Conservation (phyloP, 2,888 invertebrate genomes). For the Seira musarum region DNA sequence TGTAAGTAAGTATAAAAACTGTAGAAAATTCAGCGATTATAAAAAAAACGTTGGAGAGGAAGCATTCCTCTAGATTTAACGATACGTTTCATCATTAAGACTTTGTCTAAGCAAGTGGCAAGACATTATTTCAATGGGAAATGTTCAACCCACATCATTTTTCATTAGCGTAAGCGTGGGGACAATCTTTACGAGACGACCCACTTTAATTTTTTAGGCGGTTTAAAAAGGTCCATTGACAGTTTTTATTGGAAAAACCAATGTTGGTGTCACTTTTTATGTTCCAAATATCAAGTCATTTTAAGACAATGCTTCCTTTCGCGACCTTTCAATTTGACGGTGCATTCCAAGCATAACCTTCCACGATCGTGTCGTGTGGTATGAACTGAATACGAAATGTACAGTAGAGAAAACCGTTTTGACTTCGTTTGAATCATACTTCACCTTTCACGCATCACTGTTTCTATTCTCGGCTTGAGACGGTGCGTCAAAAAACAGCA, state of each 20-base stretch:
- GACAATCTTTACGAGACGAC: background rate
- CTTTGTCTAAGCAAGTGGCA: background rate
- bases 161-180: background rate
- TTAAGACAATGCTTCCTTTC: background rate
- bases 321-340: background rate
- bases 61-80: constrained; percentile 4
- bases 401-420: background rate
- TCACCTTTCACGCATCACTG: constrained; percentile 1
- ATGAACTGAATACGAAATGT: background rate
- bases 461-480: background rate
- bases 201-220: background rate
- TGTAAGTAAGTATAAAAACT: too few species aligned
- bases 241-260: background rate
- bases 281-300: background rate
- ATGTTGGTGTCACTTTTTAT: background rate
- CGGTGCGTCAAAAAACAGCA: background rate
- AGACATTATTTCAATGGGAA: background rate
- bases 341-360: background rate
- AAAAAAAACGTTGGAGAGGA: background rate
- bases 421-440: background rate
- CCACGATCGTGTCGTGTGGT: background rate
- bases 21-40: too few species aligned
- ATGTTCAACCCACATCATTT: background rate
- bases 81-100: constrained; percentile 10
- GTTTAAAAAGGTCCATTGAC: constrained; percentile 10